Evolutionary conservation across 1,140 invertebrate genomes (phyloP).

Genomic region (Phocides pigmalion): DNA sequence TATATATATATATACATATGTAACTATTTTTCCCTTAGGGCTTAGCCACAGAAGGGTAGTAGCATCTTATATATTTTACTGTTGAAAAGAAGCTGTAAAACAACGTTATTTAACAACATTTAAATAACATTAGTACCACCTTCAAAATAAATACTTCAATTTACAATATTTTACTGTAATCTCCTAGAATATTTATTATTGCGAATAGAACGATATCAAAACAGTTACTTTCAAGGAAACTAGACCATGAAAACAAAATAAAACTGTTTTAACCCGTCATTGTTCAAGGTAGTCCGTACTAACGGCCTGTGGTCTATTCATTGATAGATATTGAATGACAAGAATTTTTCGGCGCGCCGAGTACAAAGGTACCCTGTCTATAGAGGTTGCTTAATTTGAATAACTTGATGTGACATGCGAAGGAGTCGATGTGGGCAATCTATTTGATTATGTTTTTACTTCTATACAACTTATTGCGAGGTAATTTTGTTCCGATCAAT

Average conservation of each 20-base stretch:
- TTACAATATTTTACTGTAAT: too few relatives aligned
- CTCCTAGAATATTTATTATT: too few relatives aligned
- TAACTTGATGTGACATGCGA: slow-evolving; percentile 35
- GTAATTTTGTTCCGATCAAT: slow-evolving; percentile 43
- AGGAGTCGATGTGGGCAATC: slow-evolving; percentile 38
- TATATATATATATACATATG: too few relatives aligned
- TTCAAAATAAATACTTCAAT: too few relatives aligned
- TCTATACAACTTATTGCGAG: slow-evolving; percentile 35
- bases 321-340: slow-evolving; percentile 36
- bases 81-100: too few relatives aligned
- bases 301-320: slow-evolving; percentile 12
- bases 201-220: neutral
- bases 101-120: too few relatives aligned
- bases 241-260: slow-evolving; percentile 27
- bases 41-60: too few relatives aligned
- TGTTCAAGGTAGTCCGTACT: slow-evolving; percentile 10
- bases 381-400: slow-evolving; percentile 31
- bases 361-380: slow-evolving; percentile 30
- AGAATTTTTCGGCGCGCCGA: slow-evolving; percentile 31
- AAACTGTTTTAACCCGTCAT: slow-evolving; percentile 23
- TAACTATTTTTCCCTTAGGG: too few relatives aligned
- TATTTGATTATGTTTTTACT: slow-evolving; percentile 59
- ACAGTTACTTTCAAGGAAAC: slow-evolving; percentile 1
- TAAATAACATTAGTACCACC: too few relatives aligned
- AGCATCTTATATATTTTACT: too few relatives aligned